Evolutionary conservation across 2,113 vertebrate genomes (phyloP), one percentile per base, ranked within the genome.

Genomic region (Salminus brasiliensis): DNA sequence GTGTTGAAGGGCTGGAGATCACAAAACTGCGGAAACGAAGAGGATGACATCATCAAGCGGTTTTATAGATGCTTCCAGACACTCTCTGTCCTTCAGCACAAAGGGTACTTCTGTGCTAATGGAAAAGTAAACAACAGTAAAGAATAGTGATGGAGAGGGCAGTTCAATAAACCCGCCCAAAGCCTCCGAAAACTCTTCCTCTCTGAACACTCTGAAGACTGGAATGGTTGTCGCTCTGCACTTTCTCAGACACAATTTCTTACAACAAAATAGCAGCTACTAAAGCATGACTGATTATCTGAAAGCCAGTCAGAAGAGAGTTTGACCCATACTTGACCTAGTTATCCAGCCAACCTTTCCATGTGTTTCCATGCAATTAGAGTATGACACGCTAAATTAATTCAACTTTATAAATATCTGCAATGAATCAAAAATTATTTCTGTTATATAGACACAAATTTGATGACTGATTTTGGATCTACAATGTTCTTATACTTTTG

Each of bases 81-180:
- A 57, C 5, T 11, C 32, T 74, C 52, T 69, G 75, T 78, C 75
- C 62, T 82, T 66, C 30, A 45, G 43, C 34, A 52, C 67, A 23
- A 71, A 59, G 39, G 34, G 55, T 45, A 57, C 29, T 81, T 39
- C 27, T 53, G 23, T 30, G 39, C 76, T 86, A 86, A 86, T 83
- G 73, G 79, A 85, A 81, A 72, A 70, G 76, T 73, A 81, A 79
- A 79, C 79, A 69, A 69, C 72, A 79, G 77, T 84, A 81, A 84
- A 74, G 76, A 80, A 62, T 63, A 49, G 23, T 63, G 30, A 68
- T 55, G 57, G 23, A 52, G 83, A 79, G 73, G 69, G 62, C 79
- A 83, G 67, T 53, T 74, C 77, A 53, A 83, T 80, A 72, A 83
- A 72, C 34, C 62, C 30, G 23, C 15, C 27, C n/a, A 53, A 57